Evolutionary conservation across 2,797 vertebrate species (phyloP).

Genomic region (Glyptemys insculpta): DNA sequence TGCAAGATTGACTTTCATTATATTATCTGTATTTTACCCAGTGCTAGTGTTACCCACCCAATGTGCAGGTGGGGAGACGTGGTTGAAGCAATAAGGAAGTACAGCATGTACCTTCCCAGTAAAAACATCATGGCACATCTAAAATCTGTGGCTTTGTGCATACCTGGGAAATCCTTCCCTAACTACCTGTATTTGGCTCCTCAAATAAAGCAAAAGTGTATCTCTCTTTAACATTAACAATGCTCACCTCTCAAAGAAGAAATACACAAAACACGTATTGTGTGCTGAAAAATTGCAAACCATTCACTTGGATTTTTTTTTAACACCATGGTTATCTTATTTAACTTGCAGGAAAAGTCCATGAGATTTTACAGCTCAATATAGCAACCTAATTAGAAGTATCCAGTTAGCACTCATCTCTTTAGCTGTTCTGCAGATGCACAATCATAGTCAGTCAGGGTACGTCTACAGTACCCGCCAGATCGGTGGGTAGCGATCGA

Average conservation of each 20-base stretch:
- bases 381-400: not conserved
- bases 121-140: not conserved
- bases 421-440: not conserved
- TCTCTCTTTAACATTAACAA: not conserved
- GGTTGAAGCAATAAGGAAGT: not conserved
- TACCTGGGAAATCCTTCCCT: not conserved
- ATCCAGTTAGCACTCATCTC: not conserved
- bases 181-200: not conserved
- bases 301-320: not conserved
- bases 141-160: not conserved
- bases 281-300: not conserved
- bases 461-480: no score
- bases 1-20: not conserved
- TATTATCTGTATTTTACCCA: not conserved
- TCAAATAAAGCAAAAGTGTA: not conserved
- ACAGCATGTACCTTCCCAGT: not conserved
- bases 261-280: accelerated
- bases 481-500: no score
- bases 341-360: not conserved
- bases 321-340: not conserved
- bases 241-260: not conserved
- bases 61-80: not conserved
- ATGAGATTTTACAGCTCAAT: not conserved
- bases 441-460: not conserved
- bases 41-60: not conserved